Evolutionary conservation across 1,140 invertebrate genomes (phyloP).

Genomic region (Euschistus heros): DNA sequence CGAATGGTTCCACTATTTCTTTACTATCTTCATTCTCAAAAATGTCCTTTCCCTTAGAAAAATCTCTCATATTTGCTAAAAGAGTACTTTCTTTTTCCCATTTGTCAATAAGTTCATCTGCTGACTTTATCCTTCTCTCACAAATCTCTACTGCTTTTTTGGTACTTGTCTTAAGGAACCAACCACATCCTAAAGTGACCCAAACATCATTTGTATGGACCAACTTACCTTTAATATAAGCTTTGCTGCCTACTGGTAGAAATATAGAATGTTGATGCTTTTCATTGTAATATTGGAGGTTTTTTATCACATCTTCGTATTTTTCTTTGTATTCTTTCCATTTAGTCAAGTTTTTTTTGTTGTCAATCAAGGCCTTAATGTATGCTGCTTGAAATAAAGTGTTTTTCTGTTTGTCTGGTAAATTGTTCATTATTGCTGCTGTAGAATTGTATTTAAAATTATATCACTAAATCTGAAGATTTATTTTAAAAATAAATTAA

Average conservation of each 20-base stretch:
- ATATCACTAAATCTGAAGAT: too few relatives aligned
- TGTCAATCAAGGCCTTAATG: slow-evolving; percentile 20
- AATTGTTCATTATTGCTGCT: too few relatives aligned
- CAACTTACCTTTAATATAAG: slow-evolving; percentile 55
- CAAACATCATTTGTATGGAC: slow-evolving; percentile 62
- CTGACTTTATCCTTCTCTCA: slow-evolving; percentile 45
- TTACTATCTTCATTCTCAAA: slow-evolving; percentile 34
- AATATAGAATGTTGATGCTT: slow-evolving; percentile 39
- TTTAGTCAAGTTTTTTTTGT: slow-evolving; percentile 14
- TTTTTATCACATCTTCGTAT: slow-evolving; percentile 22
- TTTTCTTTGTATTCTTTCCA: slow-evolving; percentile 28
- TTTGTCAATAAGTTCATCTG: slow-evolving; percentile 39
- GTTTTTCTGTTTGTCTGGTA: not conserved
- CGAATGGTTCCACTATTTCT: slow-evolving; percentile 45
- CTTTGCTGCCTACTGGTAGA: slow-evolving; percentile 52
- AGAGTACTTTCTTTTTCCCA: slow-evolving; percentile 40
- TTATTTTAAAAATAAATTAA: too few relatives aligned
- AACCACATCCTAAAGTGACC: slow-evolving; percentile 55
- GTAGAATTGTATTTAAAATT: too few relatives aligned
- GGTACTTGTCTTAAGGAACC: slow-evolving; percentile 56
- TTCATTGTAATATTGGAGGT: slow-evolving; percentile 21
- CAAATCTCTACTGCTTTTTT: slow-evolving; percentile 51
- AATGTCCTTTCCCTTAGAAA: slow-evolving; percentile 34
- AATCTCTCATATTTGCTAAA: slow-evolving; percentile 36
- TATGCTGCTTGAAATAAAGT: slow-evolving; percentile 36